A percentile compares a stretch with the other conserved stretches of the same genome.
Evolutionary conservation across 2,113 vertebrate species (phyloP).

Genomic region (Odontophorus gujanensis): DNA sequence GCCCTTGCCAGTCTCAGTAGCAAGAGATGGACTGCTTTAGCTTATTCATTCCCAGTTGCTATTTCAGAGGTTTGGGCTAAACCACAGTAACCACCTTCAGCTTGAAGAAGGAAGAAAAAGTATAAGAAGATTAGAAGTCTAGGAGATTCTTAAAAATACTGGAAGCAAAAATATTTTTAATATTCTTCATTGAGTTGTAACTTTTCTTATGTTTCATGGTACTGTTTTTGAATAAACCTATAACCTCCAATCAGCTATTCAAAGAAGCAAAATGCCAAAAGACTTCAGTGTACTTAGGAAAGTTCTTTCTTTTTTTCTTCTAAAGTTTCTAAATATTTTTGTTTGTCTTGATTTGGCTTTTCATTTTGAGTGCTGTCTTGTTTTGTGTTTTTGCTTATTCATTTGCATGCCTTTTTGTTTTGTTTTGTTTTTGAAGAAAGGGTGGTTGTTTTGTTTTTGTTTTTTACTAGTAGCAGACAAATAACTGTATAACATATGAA

Average conservation of each 20-base stretch:
- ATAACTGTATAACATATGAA: not conserved
- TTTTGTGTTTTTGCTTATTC: not conserved
- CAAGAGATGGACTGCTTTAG: not conserved
- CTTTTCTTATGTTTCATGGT: not conserved
- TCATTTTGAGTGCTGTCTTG: not conserved
- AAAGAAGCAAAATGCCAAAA: not conserved
- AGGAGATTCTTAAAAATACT: not conserved
- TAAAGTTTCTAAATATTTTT: not conserved
- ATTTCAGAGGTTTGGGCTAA: not conserved
- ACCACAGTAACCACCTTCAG: not conserved
- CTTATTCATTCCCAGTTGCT: conserved; percentile 4
- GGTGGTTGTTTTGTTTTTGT: not conserved
- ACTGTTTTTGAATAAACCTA: not conserved
- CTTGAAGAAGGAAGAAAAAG: not conserved
- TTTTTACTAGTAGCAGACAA: not conserved
- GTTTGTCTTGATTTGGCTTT: not conserved
- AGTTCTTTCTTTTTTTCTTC: not conserved
- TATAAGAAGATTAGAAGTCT: not conserved
- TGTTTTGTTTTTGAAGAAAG: not conserved
- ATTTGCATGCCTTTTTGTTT: rapidly evolving
- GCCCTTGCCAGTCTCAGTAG: conserved; percentile 35
- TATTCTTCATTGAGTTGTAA: not conserved
- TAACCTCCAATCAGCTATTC: not conserved
- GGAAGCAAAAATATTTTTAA: not conserved
- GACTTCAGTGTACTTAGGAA: not conserved